A percentile compares a stretch with the other conserved stretches of the same genome.
Conservation (phyloP, 1,140 invertebrate species). For the Brachystomella parvula region DNA sequence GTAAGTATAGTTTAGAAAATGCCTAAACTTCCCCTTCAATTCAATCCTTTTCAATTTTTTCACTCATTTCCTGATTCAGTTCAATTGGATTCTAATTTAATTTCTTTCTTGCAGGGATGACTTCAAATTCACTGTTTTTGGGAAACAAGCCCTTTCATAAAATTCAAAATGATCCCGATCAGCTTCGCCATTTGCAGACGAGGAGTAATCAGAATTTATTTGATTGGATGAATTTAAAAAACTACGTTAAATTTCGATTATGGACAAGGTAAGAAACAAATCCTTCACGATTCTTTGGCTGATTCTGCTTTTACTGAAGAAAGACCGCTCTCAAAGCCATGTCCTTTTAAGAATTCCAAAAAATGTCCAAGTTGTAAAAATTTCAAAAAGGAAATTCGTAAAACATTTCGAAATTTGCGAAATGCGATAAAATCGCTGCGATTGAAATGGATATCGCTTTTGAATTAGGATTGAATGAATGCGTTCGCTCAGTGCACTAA, state of each 20-base stretch:
- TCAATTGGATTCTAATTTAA: neutral
- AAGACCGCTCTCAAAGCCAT: neutral
- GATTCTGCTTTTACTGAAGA: constrained; percentile 28
- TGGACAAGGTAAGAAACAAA: constrained; percentile 13
- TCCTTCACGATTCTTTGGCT: constrained; percentile 1
- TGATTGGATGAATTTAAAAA: constrained; percentile 31
- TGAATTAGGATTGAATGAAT: too few relatives aligned
- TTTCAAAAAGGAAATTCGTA: neutral
- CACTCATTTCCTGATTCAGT: neutral
- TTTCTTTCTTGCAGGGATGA: too few relatives aligned
- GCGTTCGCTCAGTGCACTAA: too few relatives aligned
- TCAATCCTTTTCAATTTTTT: neutral
- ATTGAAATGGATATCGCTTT: neutral
- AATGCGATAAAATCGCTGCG: neutral
- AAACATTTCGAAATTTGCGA: neutral
- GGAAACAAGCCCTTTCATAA: constrained; percentile 9
- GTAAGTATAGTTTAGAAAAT: neutral
- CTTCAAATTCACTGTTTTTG: neutral
- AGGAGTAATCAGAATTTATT: constrained; percentile 19
- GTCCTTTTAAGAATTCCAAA: neutral
- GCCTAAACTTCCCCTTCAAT: neutral
- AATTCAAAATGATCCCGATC: constrained; percentile 11
- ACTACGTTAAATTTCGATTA: neutral
- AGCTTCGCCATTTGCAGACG: neutral
- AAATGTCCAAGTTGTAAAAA: neutral